These are phyloP conservation scores for Illadopsis cleaveri DNA, from an alignment of 2,113 vertebrate species.

Conservation along the genomic window DNA sequence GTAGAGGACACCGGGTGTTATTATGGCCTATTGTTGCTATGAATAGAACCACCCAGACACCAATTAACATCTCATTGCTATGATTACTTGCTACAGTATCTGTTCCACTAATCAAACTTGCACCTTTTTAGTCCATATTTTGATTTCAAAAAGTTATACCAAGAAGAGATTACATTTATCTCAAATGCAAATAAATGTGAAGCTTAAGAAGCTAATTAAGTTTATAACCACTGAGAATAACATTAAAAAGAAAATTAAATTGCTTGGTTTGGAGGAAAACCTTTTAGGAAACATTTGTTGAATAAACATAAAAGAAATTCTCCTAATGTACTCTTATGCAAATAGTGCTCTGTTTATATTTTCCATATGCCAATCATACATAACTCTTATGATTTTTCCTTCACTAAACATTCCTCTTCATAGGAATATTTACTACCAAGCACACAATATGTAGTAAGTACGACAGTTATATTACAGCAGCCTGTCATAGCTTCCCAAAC, in stretches of 20 bases:
- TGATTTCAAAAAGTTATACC: constrained; percentile 74
- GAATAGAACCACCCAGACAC: constrained; percentile 74
- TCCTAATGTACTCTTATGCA: constrained; percentile 37
- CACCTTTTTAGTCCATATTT: constrained; percentile 70
- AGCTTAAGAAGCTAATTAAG: constrained; percentile 73
- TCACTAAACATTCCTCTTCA: background rate
- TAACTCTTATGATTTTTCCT: constrained; percentile 29
- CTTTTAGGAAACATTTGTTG: constrained; percentile 72
- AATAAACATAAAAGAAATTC: constrained; percentile 66
- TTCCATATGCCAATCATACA: constrained; percentile 41
- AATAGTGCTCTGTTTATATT: constrained; percentile 47
- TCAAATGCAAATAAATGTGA: constrained; percentile 74
- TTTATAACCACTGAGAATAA: constrained; percentile 74
- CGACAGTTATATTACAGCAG: background rate
- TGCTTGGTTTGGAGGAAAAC: constrained; percentile 72
- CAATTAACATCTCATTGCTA: constrained; percentile 76
- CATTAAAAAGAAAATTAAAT: constrained; percentile 77
- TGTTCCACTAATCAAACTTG: constrained; percentile 75
- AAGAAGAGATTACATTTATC: constrained; percentile 70
- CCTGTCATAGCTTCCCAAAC: background rate
- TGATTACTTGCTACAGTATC: constrained; percentile 74
- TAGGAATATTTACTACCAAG: constrained; percentile 5
- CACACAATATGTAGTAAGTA: background rate
- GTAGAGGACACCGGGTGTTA: constrained; percentile 64
- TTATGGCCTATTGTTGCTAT: constrained; percentile 71